Conservation (phyloP, 2,113 vertebrate species). For the Peromyscus maniculatus region DNA sequence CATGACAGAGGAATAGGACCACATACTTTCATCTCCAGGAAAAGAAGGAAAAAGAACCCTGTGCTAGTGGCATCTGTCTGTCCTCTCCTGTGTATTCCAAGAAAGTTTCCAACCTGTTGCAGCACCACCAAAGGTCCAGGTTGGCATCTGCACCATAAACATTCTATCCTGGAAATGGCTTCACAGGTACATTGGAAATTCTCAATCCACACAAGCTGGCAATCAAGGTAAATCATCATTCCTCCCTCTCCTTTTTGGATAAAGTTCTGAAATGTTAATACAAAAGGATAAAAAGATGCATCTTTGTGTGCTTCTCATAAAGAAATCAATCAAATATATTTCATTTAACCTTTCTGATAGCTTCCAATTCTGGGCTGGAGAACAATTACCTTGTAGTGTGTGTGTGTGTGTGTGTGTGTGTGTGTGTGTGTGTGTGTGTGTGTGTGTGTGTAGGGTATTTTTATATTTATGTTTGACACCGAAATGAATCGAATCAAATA, state of each 20-base stretch:
- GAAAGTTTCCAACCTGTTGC: background rate
- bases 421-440: too few relatives aligned
- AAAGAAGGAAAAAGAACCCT: background rate
- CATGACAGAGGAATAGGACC: background rate
- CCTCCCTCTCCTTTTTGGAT: too few relatives aligned
- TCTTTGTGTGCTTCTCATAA: background rate
- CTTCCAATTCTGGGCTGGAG: background rate
- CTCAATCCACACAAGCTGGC: background rate
- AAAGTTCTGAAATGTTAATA: background rate
- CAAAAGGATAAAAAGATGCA: background rate
- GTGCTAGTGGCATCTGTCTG: background rate
- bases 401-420: background rate
- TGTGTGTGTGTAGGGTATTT: background rate
- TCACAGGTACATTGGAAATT: background rate
- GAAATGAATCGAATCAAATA: background rate
- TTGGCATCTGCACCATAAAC: too few relatives aligned
- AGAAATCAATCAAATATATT: background rate
- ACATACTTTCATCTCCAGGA: background rate
- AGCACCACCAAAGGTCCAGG: too few relatives aligned
- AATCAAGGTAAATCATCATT: background rate
- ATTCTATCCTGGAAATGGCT: too few relatives aligned
- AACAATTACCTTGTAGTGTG: background rate
- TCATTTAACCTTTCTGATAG: background rate
- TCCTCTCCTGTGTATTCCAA: background rate
- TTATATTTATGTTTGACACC: background rate